phyloP scores from a whole-genome alignment of 2,797 vertebrate species.

The Parambassis ranga region DNA sequence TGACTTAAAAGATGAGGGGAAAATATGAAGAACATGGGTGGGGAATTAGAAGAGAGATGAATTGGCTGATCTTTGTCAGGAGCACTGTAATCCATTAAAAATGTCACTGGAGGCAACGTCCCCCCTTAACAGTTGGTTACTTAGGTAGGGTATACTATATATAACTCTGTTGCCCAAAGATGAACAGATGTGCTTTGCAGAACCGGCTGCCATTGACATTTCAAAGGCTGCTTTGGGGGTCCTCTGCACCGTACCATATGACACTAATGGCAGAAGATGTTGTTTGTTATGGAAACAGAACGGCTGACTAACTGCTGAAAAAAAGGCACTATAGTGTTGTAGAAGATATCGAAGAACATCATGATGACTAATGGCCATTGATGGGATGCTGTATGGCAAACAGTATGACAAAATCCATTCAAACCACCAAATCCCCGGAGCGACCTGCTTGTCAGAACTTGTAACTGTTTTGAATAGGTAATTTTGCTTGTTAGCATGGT shows the following conservation, averaged over 20 bases:
- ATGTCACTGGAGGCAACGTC: slow-evolving; percentile 72
- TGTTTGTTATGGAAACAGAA: slow-evolving; percentile 59
- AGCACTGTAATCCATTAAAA: slow-evolving; percentile 77
- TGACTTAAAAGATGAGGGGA: slow-evolving; percentile 50
- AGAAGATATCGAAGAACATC: slow-evolving; percentile 10
- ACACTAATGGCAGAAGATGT: slow-evolving; percentile 52
- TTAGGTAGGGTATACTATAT: slow-evolving; percentile 76
- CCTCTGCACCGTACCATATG: slow-evolving; percentile 68
- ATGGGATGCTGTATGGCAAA: slow-evolving; percentile 1
- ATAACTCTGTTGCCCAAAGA: slow-evolving; percentile 73
- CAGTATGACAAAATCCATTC: slow-evolving; percentile 50
- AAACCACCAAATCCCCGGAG: slow-evolving; percentile 38
- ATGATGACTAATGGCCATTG: slow-evolving; percentile 43
- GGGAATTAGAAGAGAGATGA: slow-evolving; percentile 57
- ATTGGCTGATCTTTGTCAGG: slow-evolving; percentile 71
- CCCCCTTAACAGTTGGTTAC: slow-evolving; percentile 79
- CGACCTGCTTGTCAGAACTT: slow-evolving; percentile 39
- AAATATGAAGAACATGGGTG: slow-evolving; percentile 56
- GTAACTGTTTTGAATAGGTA: slow-evolving; percentile 64
- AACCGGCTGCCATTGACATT: slow-evolving; percentile 75
- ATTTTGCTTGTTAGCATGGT: slow-evolving; percentile 66
- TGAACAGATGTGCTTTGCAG: slow-evolving; percentile 75
- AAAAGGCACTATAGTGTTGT: slow-evolving; percentile 21
- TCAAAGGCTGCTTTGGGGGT: slow-evolving; percentile 72
- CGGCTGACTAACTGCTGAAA: slow-evolving; percentile 31